Conservation (phyloP, 64 coral and sea anemone genomes). For the Platygyra sinensis region DNA sequence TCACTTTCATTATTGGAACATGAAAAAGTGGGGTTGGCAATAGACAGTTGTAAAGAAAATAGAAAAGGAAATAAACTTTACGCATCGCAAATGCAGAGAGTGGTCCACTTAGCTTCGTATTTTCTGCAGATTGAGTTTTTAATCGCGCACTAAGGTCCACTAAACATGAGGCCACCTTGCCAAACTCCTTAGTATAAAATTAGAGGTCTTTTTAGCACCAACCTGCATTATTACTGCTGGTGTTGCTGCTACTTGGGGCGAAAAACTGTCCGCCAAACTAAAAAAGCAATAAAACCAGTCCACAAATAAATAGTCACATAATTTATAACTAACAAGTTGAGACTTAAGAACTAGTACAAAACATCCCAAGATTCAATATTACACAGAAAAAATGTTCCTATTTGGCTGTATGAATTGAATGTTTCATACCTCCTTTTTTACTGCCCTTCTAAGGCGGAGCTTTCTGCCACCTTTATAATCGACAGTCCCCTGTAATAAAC, state of each 20-base stretch:
- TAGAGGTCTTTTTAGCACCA: neutral
- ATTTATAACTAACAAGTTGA: neutral
- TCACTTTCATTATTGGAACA: no score
- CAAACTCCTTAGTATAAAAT: no score
- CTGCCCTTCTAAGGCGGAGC: slow-evolving; percentile 3
- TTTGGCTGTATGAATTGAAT: neutral
- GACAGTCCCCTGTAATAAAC: slow-evolving; percentile 1
- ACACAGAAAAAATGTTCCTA: neutral
- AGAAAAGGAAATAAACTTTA: no score
- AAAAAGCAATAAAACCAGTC: neutral
- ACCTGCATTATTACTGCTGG: neutral
- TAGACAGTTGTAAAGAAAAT: no score
- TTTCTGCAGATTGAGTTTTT: no score
- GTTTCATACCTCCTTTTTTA: slow-evolving; percentile 25
- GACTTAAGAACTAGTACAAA: neutral
- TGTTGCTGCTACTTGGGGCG: neutral
- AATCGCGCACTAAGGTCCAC: no score
- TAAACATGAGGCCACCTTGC: no score
- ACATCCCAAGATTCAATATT: neutral
- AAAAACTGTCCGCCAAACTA: neutral
- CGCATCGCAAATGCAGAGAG: no score
- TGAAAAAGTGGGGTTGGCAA: no score
- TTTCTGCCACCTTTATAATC: neutral
- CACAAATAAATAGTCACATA: neutral
- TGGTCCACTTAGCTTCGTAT: no score